Conservation (phyloP, 2,888 invertebrate species). For the Platypus cylindrus region DNA sequence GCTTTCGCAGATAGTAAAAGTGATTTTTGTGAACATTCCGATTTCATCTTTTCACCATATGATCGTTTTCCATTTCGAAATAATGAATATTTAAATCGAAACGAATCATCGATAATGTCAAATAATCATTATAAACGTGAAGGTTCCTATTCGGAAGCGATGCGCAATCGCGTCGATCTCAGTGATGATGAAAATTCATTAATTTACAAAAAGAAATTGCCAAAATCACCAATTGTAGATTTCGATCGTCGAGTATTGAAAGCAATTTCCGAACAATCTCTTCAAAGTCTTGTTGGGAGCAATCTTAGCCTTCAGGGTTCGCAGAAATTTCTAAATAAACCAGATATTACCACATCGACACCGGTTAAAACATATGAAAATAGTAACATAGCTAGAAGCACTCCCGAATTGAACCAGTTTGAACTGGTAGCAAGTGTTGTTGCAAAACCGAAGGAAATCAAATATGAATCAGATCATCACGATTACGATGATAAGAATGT, state of each 20-base stretch:
- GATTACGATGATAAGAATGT: slow-evolving; percentile 20
- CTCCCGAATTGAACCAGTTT: slow-evolving; percentile 44
- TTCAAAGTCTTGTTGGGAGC: slow-evolving; percentile 26
- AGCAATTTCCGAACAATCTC: slow-evolving; percentile 33
- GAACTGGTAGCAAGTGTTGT: slow-evolving; percentile 14
- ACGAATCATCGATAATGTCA: slow-evolving; percentile 14
- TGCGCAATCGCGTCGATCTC: slow-evolving; percentile 31
- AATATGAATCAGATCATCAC: slow-evolving; percentile 6
- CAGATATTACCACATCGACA: slow-evolving; percentile 16
- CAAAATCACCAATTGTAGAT: slow-evolving; percentile 27
- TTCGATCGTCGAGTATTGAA: slow-evolving; percentile 31
- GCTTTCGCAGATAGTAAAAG: slow-evolving; percentile 2
- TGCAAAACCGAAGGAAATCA: slow-evolving; percentile 1
- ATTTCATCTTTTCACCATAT: not conserved
- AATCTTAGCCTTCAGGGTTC: slow-evolving; percentile 14
- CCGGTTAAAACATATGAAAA: slow-evolving; percentile 9
- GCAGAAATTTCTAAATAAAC: slow-evolving; percentile 8
- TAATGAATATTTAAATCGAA: not conserved
- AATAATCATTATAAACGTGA: slow-evolving; percentile 29
- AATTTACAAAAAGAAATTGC: slow-evolving; percentile 37
- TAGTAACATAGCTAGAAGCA: slow-evolving; percentile 33
- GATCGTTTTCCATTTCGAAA: not conserved
- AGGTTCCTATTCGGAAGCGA: slow-evolving; percentile 34
- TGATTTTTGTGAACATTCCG: not conserved
- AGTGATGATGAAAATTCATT: slow-evolving; percentile 42